Evolutionary conservation across 2,888 invertebrate genomes (phyloP), one percentile per base, ranked within the genome.

Genomic region (Orthonevra nobilis): DNA sequence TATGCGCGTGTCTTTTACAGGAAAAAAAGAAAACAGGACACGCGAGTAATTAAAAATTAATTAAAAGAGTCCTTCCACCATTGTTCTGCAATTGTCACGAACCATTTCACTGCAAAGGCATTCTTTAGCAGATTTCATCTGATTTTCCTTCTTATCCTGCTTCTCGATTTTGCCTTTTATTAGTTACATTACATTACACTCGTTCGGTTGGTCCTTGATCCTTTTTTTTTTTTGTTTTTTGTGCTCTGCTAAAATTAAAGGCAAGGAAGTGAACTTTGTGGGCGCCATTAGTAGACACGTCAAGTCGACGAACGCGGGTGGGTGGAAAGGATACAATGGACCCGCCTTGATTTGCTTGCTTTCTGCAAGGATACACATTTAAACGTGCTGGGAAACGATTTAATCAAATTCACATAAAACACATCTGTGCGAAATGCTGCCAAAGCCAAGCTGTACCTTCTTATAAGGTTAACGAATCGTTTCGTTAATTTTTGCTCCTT

Each of bases 381-480:
- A 58, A 69, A 50, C 48, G 69, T 69, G 58, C 32, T 34, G 58
- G 50, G 50, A 69, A 60, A 17, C 58, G 26, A 40, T 69, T 69
- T 58, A 69, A 69, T 58, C 68, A 69, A 69, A 48, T 42, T 69
- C 58, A 10, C 48, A 58, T 58, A 48, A 48, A 40, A 50, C 50
- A 58, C 58, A 50, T 58, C 58, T 58, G 58, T 48, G 48, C 48
- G 38, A 32, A 42, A n/a, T n/a, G n/a, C n/a, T n/a, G n/a, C n/a
- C n/a, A n/a, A n/a, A n/a, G 63, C 15, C 32, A 44, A 23, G 50
- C 23, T 32, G 12, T 44, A 38, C 54, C 68, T 68, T 36, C 58
- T 68, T 58, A 58, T 58, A 48, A 58, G 68, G 48, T 58, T 68
- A 68, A 68, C 68, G 58, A 69, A 69, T 69, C 40, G 69, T 50